Evolutionary conservation across 2,888 invertebrate genomes (phyloP).

Genomic region (Eledone cirrhosa): DNA sequence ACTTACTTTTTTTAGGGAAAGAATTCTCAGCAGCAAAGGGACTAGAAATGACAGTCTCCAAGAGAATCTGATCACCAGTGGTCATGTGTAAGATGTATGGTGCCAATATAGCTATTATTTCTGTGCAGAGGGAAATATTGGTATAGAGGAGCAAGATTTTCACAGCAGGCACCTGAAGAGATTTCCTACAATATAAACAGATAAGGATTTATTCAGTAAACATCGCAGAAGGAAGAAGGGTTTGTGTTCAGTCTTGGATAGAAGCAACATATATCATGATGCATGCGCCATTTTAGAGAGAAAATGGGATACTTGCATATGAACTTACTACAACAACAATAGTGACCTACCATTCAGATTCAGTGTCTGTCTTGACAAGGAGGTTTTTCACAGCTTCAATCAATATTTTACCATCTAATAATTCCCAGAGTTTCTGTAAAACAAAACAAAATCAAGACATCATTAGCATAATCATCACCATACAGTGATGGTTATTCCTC

Average conservation of each 20-base stretch:
- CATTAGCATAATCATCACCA: no score
- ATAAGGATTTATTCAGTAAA: no score
- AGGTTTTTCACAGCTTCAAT: neutral
- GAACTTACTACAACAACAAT: no score
- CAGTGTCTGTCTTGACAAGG: neutral
- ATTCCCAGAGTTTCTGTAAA: constrained; percentile 39
- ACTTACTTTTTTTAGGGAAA: neutral
- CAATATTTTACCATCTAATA: constrained; percentile 30
- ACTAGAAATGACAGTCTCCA: neutral
- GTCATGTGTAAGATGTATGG: neutral
- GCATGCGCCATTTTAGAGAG: no score
- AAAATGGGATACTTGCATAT: no score
- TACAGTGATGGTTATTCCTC: no score
- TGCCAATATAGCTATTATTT: neutral
- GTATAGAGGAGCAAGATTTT: neutral
- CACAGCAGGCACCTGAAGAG: neutral
- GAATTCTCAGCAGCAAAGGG: neutral
- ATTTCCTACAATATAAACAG: neutral
- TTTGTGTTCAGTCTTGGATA: no score
- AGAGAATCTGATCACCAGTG: neutral
- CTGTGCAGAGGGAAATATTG: neutral
- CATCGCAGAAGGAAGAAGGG: no score
- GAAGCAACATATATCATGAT: no score
- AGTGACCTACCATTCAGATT: neutral
- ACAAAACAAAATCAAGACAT: constrained; percentile 13